Evolutionary conservation across 2,797 vertebrate genomes (phyloP).

Genomic region (Phataginus tetradactyla): DNA sequence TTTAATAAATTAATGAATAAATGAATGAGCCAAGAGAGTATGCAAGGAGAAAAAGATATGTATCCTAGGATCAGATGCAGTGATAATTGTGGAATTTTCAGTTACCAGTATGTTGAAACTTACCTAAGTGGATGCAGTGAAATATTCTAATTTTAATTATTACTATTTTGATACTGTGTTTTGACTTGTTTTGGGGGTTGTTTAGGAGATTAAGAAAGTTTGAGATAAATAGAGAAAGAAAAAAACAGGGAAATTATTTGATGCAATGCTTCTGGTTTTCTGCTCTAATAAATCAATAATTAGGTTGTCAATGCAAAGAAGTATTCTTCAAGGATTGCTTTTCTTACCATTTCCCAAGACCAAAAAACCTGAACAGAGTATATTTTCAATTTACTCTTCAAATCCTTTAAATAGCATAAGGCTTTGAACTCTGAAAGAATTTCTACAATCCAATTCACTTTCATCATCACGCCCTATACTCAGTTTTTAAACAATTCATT

Average conservation of each 20-base stretch:
- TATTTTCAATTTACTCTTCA: slow-evolving; percentile 56
- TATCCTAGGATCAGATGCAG: neutral
- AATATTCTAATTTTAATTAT: neutral
- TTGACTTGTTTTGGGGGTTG: neutral
- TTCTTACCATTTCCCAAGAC: slow-evolving; percentile 48
- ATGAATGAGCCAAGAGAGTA: neutral
- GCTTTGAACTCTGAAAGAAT: slow-evolving; percentile 69
- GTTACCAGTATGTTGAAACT: neutral
- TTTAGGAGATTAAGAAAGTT: neutral
- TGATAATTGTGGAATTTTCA: neutral
- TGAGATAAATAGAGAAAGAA: slow-evolving; percentile 35
- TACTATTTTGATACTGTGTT: neutral
- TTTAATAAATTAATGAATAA: neutral
- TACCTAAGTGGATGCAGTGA: neutral
- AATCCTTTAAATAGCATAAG: slow-evolving; percentile 54
- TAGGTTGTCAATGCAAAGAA: slow-evolving; percentile 48
- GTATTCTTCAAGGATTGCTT: slow-evolving; percentile 10
- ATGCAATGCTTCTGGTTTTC: slow-evolving; percentile 59
- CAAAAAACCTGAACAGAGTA: slow-evolving; percentile 16
- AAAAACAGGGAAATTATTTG: slow-evolving; percentile 23
- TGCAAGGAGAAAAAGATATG: neutral
- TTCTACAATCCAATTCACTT: slow-evolving; percentile 63
- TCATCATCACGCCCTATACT: slow-evolving; percentile 54
- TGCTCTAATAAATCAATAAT: slow-evolving; percentile 59
- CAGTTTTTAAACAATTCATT: slow-evolving; percentile 66